Evolutionary conservation across 1,140 invertebrate genomes (phyloP), one percentile per base, ranked within the genome.

Genomic region (Tribolium madens): DNA sequence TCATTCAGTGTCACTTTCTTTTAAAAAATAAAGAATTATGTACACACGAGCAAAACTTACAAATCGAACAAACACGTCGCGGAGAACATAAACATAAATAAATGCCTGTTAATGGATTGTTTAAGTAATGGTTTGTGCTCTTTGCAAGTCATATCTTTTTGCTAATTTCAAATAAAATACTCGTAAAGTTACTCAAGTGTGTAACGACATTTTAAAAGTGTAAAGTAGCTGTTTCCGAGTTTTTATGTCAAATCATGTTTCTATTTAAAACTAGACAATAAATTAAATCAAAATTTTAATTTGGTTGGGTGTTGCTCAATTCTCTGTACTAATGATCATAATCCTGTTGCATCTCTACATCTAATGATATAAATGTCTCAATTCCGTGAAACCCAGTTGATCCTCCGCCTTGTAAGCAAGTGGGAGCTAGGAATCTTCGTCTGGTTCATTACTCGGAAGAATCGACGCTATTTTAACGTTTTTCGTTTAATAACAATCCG

Each of bases 131-230:
- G 26, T 18, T n/a, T 57, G 52, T 57, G 52, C 17, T 57, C 17
- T 57, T 57, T 64, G 57, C 57, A 33, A 33, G 21, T 33, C 57
- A 64, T 64, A 64, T 13, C 57, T 33, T 64, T 21, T 57, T n/a
- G 52, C 52, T 57, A 57, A 57, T 57, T 57, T 57, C 52, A 21
- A 57, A 57, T 57, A 57, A 57, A 57, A 57, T 18, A 21, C 3
- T 21, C 52, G 18, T 57, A 57, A 57, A 57, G 18, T 26, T 57
- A 21, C 17, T 9, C 21, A 13, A 64, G 26, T 33, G 57, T 64
- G 57, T 33, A 33, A 64, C 31, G 26, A 64, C 26, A 33, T 33
- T 64, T 64, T 33, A 64, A 64, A 64, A 64, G 57, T 64, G 57
- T 33, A 12, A 64, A 64, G 52, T 57, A 57, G 26, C 26, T n/a